phyloP scores from a whole-genome alignment of 2,888 invertebrate species.

The Epicampocera succincta region DNA sequence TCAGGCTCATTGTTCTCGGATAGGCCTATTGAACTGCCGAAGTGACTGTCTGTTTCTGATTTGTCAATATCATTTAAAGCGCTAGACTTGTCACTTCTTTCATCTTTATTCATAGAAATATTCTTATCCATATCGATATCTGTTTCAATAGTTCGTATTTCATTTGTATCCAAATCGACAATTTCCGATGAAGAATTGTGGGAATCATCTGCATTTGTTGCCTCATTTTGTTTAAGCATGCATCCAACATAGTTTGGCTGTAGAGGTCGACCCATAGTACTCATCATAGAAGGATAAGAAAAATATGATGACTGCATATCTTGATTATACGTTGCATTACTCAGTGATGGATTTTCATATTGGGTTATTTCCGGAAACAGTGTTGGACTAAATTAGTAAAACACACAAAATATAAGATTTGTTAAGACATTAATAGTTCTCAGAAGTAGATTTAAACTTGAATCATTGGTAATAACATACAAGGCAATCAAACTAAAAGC shows the following conservation, averaged over 20 bases:
- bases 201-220: slow-evolving; percentile 73
- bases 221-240: slow-evolving; percentile 74
- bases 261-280: slow-evolving; percentile 67
- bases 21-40: slow-evolving; percentile 54
- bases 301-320: slow-evolving; percentile 63
- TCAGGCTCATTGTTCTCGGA: slow-evolving; percentile 84
- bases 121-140: slow-evolving; percentile 72
- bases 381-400: slow-evolving; percentile 54
- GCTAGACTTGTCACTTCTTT: slow-evolving; percentile 54
- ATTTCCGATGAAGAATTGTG: slow-evolving; percentile 79
- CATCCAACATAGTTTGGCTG: slow-evolving; percentile 78
- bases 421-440: too few relatives aligned
- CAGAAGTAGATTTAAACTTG: too few relatives aligned
- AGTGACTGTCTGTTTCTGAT: slow-evolving; percentile 61
- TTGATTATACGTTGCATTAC: slow-evolving; percentile 45
- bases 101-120: slow-evolving; percentile 52
- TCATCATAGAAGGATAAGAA: slow-evolving; percentile 65
- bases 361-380: slow-evolving; percentile 61
- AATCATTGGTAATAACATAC: too few relatives aligned
- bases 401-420: background rate
- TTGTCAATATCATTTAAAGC: slow-evolving; percentile 54
- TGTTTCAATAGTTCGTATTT: slow-evolving; percentile 81
- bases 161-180: slow-evolving; percentile 81
- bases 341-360: slow-evolving; percentile 48
- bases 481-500: too few relatives aligned